Conservation (phyloP, 2,888 invertebrate species). For the Yponomeuta plumbellus region DNA sequence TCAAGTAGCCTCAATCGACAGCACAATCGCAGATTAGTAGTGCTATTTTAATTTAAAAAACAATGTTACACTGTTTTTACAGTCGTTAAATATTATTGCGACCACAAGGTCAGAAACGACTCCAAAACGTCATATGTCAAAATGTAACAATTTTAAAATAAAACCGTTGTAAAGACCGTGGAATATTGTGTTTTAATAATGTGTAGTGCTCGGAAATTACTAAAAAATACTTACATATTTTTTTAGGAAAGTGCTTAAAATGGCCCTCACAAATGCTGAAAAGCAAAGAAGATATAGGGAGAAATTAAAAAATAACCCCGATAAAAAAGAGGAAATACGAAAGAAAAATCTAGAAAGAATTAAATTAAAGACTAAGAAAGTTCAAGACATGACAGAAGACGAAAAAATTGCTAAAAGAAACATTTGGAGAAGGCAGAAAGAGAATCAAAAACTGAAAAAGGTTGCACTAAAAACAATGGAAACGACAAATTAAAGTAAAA, state of each 20-base stretch:
- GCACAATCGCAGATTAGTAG: too few relatives aligned
- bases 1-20: too few relatives aligned
- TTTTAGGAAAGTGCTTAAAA: neutral
- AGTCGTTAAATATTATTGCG: too few relatives aligned
- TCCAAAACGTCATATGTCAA: too few relatives aligned
- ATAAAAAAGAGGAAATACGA: neutral
- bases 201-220: neutral
- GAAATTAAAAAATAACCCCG: neutral
- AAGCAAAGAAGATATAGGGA: neutral
- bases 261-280: neutral
- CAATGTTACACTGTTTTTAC: too few relatives aligned
- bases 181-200: neutral
- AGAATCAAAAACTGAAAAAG: neutral
- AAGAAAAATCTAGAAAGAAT: neutral
- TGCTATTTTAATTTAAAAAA: too few relatives aligned
- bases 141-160: too few relatives aligned
- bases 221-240: neutral
- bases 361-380: neutral
- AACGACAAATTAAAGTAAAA: neutral
- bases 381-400: neutral
- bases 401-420: slow-evolving; percentile 6
- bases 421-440: neutral
- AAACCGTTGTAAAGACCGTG: too few relatives aligned
- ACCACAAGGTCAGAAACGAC: too few relatives aligned
- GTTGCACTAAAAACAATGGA: neutral